These are phyloP conservation scores for Mongoloraphidia duomilia DNA, from an alignment of 2,888 invertebrate genomes.

Conservation along the genomic window DNA sequence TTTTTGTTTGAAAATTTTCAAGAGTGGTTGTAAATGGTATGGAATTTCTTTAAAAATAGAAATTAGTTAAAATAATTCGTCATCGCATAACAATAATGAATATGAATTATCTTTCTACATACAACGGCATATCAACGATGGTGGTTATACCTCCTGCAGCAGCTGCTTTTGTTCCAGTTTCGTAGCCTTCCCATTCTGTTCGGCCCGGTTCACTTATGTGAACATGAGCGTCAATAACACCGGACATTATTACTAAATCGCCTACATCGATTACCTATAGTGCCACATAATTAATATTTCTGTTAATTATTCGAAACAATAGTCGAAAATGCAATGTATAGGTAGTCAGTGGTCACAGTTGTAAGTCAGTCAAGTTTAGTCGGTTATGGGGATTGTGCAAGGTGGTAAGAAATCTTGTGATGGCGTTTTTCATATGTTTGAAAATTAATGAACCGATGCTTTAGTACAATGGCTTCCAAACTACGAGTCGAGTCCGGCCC, in stretches of 20 bases:
- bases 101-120: conserved; percentile 17
- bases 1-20: conserved; percentile 44
- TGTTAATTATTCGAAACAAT: background rate
- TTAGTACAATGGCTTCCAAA: too few relatives aligned
- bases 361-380: too few relatives aligned
- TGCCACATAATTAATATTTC: background rate
- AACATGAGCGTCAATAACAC: conserved; percentile 56
- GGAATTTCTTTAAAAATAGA: conserved; percentile 40
- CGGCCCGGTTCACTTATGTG: conserved; percentile 62
- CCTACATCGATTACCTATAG: conserved; percentile 33
- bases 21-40: conserved; percentile 55
- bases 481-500: too few relatives aligned
- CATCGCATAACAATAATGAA: background rate
- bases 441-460: too few relatives aligned
- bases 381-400: too few relatives aligned
- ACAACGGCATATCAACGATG: conserved; percentile 62
- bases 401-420: too few relatives aligned
- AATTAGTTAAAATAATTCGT: background rate
- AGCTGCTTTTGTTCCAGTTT: conserved; percentile 54
- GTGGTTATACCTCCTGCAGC: conserved; percentile 60
- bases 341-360: too few relatives aligned
- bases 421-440: too few relatives aligned
- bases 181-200: conserved; percentile 56
- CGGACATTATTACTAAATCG: conserved; percentile 45
- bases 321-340: too few relatives aligned